Evolutionary conservation across 2,113 vertebrate species (phyloP).

Genomic region (Platycercus adscitus): DNA sequence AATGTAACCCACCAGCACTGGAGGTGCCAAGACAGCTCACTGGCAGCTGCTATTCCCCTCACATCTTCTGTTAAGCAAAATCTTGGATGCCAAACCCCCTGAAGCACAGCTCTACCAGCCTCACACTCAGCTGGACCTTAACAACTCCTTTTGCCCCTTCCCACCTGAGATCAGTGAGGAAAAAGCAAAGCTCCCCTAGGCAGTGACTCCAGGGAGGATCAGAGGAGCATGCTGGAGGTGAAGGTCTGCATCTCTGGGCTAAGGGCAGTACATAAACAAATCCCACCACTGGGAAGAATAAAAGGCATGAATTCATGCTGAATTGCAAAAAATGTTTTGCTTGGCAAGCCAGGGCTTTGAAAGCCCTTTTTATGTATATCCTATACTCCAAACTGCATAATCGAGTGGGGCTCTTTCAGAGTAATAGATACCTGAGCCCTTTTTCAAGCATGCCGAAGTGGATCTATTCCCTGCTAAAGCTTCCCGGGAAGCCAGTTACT

Average conservation of each 20-base stretch:
- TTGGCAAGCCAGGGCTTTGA: not conserved
- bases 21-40: not conserved
- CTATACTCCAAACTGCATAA: not conserved
- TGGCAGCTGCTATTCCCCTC: not conserved
- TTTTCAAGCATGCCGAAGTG: not conserved
- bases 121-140: not conserved
- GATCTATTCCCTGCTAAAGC: slow-evolving; percentile 1
- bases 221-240: not conserved
- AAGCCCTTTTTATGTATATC: not conserved
- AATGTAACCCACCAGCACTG: not conserved
- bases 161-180: not conserved
- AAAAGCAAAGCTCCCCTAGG: not conserved
- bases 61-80: not conserved
- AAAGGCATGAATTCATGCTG: not conserved
- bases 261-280: not conserved
- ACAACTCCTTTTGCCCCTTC: not conserved
- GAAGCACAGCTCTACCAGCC: not conserved
- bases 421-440: not conserved
- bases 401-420: slow-evolving; percentile 3
- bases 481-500: not conserved
- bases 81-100: not conserved
- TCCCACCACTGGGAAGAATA: not conserved
- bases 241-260: not conserved
- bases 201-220: not conserved
- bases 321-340: not conserved